phyloP scores from a whole-genome alignment of 2,888 invertebrate genomes.

The Balanococcus diminutus region DNA sequence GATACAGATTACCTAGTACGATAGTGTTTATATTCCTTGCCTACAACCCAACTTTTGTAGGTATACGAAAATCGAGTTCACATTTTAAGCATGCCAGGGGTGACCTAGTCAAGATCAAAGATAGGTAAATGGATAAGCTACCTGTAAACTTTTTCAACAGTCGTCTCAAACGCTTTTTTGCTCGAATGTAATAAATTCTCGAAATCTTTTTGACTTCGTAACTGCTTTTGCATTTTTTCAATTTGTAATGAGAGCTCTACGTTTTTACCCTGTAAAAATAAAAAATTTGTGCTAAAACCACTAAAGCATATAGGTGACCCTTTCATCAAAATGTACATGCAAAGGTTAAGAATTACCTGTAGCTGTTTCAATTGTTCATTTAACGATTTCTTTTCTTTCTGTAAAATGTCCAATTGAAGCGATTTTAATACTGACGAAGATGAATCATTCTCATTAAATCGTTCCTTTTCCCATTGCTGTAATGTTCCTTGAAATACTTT shows the following conservation, averaged over 20 bases:
- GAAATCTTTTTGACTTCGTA: background rate
- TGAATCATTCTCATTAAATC: background rate
- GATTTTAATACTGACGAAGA: background rate
- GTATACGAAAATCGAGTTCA: too few relatives aligned
- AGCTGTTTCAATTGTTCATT: background rate
- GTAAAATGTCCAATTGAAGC: background rate
- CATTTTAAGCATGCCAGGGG: too few relatives aligned
- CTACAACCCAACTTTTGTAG: too few relatives aligned
- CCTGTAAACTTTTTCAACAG: background rate
- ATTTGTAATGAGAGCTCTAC: background rate
- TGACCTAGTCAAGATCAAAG: too few relatives aligned
- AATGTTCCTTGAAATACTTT: background rate
- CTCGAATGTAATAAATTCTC: background rate
- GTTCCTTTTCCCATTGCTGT: background rate
- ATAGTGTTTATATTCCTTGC: too few relatives aligned
- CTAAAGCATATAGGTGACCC: too few relatives aligned
- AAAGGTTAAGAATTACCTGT: background rate
- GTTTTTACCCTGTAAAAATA: background rate
- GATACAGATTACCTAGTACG: too few relatives aligned
- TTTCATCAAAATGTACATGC: too few relatives aligned
- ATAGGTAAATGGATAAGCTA: background rate
- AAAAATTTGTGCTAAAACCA: background rate
- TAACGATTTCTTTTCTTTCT: background rate
- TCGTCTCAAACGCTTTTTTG: background rate
- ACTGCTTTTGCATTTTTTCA: background rate